A percentile compares a stretch with the other conserved stretches of the same genome.
These are phyloP conservation scores for Thymelicus sylvestris DNA, from an alignment of 2,888 invertebrate species.

Conservation along the genomic window DNA sequence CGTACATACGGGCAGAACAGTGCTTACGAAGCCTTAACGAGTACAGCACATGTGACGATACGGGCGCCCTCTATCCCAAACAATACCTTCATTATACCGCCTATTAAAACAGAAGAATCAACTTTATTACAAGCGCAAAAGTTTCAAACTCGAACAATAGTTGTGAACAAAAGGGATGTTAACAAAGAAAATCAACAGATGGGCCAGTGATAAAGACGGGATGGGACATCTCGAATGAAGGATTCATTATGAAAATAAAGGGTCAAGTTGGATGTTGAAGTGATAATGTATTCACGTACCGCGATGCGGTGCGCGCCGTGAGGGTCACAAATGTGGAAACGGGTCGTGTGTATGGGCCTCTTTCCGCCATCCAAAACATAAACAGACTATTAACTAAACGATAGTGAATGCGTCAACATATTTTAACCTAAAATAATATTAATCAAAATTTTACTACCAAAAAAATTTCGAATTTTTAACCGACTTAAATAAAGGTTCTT, in stretches of 20 bases:
- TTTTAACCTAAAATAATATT: too few species aligned
- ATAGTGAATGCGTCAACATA: not conserved
- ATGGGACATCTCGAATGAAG: conserved; percentile 36
- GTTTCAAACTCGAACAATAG: conserved; percentile 44
- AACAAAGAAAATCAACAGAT: conserved; percentile 77
- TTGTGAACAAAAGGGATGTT: conserved; percentile 56
- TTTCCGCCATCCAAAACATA: not conserved
- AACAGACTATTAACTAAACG: not conserved
- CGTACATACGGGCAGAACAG: conserved; percentile 45
- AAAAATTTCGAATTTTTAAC: too few species aligned
- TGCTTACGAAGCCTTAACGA: conserved; percentile 48
- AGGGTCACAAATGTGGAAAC: conserved; percentile 5
- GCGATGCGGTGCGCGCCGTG: conserved; percentile 48
- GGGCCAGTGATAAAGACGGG: conserved; percentile 65
- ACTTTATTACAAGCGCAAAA: conserved; percentile 57
- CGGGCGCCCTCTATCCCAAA: conserved; percentile 41
- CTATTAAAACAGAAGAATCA: conserved; percentile 43
- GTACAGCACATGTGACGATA: conserved; percentile 46
- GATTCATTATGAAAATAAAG: conserved; percentile 69
- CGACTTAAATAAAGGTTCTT: too few species aligned
- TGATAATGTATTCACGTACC: conserved; percentile 54
- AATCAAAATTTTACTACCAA: too few species aligned
- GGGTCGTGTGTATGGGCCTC: not conserved
- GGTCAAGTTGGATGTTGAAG: conserved; percentile 60
- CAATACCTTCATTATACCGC: conserved; percentile 51